Base-by-base conservation (phyloP, 1,140 invertebrate genomes). In the Plectrocnemia conspersa region DNA sequence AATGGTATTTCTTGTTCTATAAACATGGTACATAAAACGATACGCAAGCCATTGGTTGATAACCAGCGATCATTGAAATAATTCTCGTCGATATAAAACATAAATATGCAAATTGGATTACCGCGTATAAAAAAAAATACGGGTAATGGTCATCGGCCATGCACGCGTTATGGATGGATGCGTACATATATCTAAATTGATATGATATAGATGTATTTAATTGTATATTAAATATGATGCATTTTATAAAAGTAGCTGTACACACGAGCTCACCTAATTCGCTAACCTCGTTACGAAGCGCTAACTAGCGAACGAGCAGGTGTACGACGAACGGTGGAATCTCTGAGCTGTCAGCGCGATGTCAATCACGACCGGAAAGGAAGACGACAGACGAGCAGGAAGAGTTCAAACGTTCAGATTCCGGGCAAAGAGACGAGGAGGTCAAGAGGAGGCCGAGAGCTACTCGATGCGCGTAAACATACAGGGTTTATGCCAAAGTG, bases 361-460 rank as follows among this genome's bases (percentile, higher is more conserved):
- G 50, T 61, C 58, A 61, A 61, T 56, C 54, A 50, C 32, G 32
- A 27, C 46, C n/a, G 23, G 22, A 9, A 48, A 40, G 50, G 44
- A 49, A 58, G 44, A 49, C 49, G 47, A 56, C 42, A 38, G 45
- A 61, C 49, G 50, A 42, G 52, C 29, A 25, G 29, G 40, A 19
- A 32, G 21, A 24, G 35, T 32, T n/a, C n/a, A n/a, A n/a, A 27
- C 24, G 24, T 47, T 19, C 15, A 2, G 36, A n/a, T n/a, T n/a
- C n/a, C n/a, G n/a, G n/a, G n/a, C n/a, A n/a, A n/a, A 18, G 42
- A 10, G 40, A 5, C 11, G 11, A 13, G 19, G 16, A 45, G 29
- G 19, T 21, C 15, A n/a, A n/a, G n/a, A n/a, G n/a, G n/a, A n/a
- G n/a, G n/a, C n/a, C n/a, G n/a, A n/a, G n/a, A n/a, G n/a, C n/a